Evolutionary conservation across 1,140 invertebrate species (phyloP), one percentile per base, ranked within the genome.

Genomic region (Drosophila sproati): DNA sequence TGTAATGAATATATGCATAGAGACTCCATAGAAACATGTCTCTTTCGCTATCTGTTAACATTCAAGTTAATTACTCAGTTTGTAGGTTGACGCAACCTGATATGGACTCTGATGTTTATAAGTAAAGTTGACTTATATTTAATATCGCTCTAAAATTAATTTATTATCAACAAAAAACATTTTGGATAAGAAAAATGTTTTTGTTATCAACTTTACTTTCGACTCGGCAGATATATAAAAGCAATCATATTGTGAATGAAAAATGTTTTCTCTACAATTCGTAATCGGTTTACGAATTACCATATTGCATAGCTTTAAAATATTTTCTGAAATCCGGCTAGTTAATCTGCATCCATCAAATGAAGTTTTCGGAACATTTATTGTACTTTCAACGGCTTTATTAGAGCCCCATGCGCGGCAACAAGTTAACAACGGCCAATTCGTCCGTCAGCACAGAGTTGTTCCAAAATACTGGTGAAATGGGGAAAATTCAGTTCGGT

Each of bases 381-480:
- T n/a, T 12, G 12, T 12, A 45, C 39, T 45, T 57, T 45, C 41
- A 57, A 41, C 55, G 8, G 55, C 55, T 57, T 45, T 43, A 45
- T 57, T 57, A 32, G 39, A 57, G 37, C 55, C 20, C 1, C 55
- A 57, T 43, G 12, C 52, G 28, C 37, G 31, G 55, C 39, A 57
- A 48, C 57, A 60, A 35, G 57, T 48, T 20, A 45, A 60, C 35
- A 60, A 35, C 43, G n/a, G 3, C 4, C 10, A 43, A 60, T 56
- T 35, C 54, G n/a, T 8, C 28, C 20, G 35, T 20, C 54, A 10
- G 35, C 35, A 43, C 8, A 43, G 6, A 4, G 39, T 43, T 43
- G 39, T 43, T n/a, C n/a, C n/a, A 43, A 4, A n/a, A 43, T 43
- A n/a, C 39, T 4, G 3, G 39, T 3, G 10, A n/a, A 43, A 3